Evolutionary conservation across 2,797 vertebrate genomes (phyloP).

Genomic region (Spheniscus humboldti): DNA sequence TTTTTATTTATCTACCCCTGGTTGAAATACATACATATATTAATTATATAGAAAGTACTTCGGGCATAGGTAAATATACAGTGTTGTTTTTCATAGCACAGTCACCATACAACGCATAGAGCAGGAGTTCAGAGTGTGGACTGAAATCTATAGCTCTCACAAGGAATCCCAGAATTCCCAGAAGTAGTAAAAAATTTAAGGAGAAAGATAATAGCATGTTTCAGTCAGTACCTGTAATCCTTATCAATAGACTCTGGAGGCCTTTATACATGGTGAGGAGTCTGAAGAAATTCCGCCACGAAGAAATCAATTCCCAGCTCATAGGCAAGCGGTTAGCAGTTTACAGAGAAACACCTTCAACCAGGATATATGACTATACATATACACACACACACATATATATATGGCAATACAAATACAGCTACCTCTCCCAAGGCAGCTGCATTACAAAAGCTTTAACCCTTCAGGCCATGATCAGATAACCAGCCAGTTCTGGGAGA

Average conservation of each 20-base stretch:
- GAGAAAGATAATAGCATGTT: not conserved
- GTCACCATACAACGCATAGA: not conserved
- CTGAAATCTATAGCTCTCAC: not conserved
- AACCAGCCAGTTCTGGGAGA: not conserved
- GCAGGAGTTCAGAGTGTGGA: not conserved
- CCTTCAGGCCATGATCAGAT: not conserved
- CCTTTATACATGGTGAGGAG: not conserved
- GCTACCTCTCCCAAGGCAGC: not conserved
- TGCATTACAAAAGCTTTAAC: not conserved
- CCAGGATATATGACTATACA: not conserved
- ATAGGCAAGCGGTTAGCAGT: not conserved
- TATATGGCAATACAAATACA: not conserved
- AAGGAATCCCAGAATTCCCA: not conserved
- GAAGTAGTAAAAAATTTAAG: not conserved
- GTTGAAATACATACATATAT: not conserved
- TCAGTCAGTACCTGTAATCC: not conserved
- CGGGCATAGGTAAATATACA: not conserved
- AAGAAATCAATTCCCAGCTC: conserved; percentile 5
- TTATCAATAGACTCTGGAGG: not conserved
- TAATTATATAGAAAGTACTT: not conserved
- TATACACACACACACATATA: too few relatives aligned
- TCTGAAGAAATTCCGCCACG: not conserved
- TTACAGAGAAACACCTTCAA: not conserved
- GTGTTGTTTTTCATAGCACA: not conserved
- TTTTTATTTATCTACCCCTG: not conserved